phyloP scores from a whole-genome alignment of 2,888 invertebrate genomes.

The Callinectes sapidus region DNA sequence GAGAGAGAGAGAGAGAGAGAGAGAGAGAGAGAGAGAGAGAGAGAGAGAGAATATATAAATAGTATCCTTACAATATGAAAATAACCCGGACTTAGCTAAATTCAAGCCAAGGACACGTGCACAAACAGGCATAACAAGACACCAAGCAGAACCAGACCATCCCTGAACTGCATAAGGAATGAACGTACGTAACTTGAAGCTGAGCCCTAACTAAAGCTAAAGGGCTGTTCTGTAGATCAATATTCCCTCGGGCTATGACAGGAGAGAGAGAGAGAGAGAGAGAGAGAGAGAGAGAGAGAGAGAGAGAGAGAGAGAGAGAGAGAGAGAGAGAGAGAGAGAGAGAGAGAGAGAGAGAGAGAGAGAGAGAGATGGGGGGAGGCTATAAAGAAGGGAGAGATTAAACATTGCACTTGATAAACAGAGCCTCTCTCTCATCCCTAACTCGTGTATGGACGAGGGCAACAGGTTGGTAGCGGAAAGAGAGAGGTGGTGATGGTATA shows the following conservation, averaged over 20 bases:
- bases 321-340: not conserved
- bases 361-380: not conserved
- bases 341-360: not conserved
- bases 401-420: not conserved
- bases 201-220: not conserved
- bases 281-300: constrained; percentile 18
- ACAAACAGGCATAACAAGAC: not conserved
- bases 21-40: not conserved
- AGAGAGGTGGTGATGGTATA: not conserved
- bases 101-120: not conserved
- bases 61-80: not conserved
- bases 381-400: not conserved
- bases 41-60: not conserved
- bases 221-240: not conserved
- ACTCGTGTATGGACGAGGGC: not conserved
- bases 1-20: not conserved
- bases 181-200: not conserved
- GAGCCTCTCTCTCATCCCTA: not conserved
- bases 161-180: not conserved
- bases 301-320: constrained; percentile 1
- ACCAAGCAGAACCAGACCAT: not conserved
- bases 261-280: not conserved
- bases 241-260: not conserved
- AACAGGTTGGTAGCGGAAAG: not conserved
- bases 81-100: not conserved